Percentiles rank a stretch among this genome's conserved stretches.
Conservation (phyloP, 2,888 invertebrate species). For the Luffia ferchaultella region DNA sequence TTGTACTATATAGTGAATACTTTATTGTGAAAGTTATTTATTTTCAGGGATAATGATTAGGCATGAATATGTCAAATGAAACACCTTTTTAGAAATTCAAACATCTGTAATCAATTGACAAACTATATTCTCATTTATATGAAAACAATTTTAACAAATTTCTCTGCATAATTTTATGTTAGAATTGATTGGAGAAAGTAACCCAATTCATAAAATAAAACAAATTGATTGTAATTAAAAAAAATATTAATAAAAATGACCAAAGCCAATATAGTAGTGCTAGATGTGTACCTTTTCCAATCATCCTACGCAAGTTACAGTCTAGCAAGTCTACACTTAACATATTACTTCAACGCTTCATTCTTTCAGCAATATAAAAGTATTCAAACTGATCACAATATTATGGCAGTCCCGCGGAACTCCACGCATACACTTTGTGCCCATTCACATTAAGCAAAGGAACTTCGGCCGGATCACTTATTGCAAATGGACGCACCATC, state of each 20-base stretch:
- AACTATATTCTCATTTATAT: constrained; percentile 42
- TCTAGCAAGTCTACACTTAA: constrained; percentile 63
- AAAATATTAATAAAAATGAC: constrained; percentile 15
- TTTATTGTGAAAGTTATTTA: too few species aligned
- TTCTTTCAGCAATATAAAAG: constrained; percentile 61
- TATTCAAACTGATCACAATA: constrained; percentile 64
- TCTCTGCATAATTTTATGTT: constrained; percentile 43
- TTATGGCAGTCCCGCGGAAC: constrained; percentile 62
- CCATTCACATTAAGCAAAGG: neutral
- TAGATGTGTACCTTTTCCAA: constrained; percentile 38
- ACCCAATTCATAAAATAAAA: constrained; percentile 25
- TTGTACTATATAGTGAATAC: too few species aligned
- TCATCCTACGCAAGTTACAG: constrained; percentile 50
- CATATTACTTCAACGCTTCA: constrained; percentile 49
- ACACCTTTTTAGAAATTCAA: constrained; percentile 43
- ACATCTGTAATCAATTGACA: constrained; percentile 61
- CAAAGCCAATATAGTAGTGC: neutral
- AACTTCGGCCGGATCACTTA: too few species aligned
- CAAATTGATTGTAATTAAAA: constrained; percentile 14
- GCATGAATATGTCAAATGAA: constrained; percentile 23
- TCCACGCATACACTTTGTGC: constrained; percentile 29
- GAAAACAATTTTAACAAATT: constrained; percentile 59
- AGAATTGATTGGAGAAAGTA: constrained; percentile 58
- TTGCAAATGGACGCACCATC: too few species aligned
- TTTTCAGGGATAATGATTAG: too few species aligned